A percentile compares a stretch with the other conserved stretches of the same genome.
Conservation (phyloP, 2,888 invertebrate species). For the Apodemia zela region DNA sequence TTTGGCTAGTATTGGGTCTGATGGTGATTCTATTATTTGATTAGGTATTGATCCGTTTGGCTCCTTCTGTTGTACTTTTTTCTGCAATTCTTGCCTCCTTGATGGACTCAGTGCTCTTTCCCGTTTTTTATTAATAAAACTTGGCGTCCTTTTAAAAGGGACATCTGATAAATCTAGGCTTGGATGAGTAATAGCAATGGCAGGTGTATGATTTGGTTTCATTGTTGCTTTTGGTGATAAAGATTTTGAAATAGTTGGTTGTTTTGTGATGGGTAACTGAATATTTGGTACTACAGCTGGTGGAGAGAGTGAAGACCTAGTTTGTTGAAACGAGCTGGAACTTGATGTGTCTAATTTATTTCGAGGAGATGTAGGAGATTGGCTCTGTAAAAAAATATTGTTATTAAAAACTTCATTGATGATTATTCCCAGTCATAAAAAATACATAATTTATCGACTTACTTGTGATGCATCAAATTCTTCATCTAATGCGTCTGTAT, state of each 20-base stretch:
- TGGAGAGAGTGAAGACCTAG: slow-evolving; percentile 64
- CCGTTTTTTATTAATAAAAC: slow-evolving; percentile 73
- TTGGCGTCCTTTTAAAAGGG: slow-evolving; percentile 71
- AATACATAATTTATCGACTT: slow-evolving; percentile 25
- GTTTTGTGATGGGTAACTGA: slow-evolving; percentile 68
- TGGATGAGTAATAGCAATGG: slow-evolving; percentile 81
- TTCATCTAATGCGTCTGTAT: slow-evolving; percentile 89
- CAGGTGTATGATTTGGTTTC: slow-evolving; percentile 69
- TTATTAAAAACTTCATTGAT: too few species aligned
- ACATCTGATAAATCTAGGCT: slow-evolving; percentile 72
- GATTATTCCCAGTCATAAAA: background rate
- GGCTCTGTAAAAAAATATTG: slow-evolving; percentile 53
- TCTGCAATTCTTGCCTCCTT: slow-evolving; percentile 70
- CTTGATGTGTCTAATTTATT: slow-evolving; percentile 71
- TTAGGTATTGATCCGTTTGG: slow-evolving; percentile 64
- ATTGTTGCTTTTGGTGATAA: slow-evolving; percentile 49
- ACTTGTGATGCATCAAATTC: slow-evolving; percentile 84
- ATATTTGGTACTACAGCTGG: slow-evolving; percentile 71
- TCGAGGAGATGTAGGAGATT: slow-evolving; percentile 75
- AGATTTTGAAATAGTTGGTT: slow-evolving; percentile 63
- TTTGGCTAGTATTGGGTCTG: slow-evolving; percentile 57
- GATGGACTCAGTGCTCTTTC: slow-evolving; percentile 76
- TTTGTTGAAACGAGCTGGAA: slow-evolving; percentile 53
- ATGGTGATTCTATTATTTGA: slow-evolving; percentile 60
- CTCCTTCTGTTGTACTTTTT: slow-evolving; percentile 61